phyloP scores from a whole-genome alignment of 1,140 invertebrate genomes.

The Platorchestia sp. region DNA sequence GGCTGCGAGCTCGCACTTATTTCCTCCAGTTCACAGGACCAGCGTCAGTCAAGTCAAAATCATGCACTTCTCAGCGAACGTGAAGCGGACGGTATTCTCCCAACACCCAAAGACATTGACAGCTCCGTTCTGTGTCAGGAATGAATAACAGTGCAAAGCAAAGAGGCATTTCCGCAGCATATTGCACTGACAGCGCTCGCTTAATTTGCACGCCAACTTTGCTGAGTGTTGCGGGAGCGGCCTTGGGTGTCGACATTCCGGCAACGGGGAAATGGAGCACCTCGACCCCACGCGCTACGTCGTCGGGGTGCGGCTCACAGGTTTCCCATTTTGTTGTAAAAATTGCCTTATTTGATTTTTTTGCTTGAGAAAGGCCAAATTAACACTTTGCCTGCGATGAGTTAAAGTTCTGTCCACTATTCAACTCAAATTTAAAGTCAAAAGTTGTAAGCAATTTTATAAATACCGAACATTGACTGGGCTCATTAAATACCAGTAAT shows the following conservation, averaged over 20 bases:
- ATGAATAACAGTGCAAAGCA: not conserved
- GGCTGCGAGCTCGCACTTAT: not conserved
- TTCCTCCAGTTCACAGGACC: not conserved
- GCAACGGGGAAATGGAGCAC: not conserved
- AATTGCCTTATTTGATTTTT: no score
- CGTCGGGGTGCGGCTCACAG: no score
- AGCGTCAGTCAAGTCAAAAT: not conserved
- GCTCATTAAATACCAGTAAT: no score
- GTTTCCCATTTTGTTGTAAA: no score
- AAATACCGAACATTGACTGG: no score
- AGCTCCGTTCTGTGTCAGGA: not conserved
- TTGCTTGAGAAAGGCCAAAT: no score
- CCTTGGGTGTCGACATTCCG: not conserved
- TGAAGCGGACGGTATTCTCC: not conserved
- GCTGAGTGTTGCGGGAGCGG: not conserved
- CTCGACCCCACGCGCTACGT: not conserved
- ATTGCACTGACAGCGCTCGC: not conserved
- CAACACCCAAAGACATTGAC: not conserved
- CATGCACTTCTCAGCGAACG: not conserved
- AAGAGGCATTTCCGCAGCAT: not conserved
- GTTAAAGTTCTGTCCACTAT: no score
- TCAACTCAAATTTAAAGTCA: no score
- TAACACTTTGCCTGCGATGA: no score
- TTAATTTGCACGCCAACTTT: not conserved
- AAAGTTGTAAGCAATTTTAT: no score